phyloP scores from a whole-genome alignment of 2,888 invertebrate genomes.

The Pilophorus perplexus region DNA sequence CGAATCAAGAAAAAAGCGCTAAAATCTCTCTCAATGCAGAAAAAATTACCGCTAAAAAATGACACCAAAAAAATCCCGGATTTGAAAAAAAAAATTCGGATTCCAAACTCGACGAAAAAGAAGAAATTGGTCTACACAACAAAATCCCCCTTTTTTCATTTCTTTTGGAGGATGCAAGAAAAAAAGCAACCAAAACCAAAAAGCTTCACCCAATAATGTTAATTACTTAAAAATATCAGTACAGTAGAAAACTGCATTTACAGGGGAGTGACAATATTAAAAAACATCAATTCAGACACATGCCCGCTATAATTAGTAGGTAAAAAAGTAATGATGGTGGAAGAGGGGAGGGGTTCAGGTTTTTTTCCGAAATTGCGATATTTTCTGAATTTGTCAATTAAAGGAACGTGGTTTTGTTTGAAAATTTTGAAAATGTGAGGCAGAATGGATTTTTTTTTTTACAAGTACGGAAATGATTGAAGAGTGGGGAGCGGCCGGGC shows the following conservation, averaged over 20 bases:
- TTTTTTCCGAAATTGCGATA: neutral
- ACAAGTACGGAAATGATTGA: conserved; percentile 12
- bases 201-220: conserved; percentile 27
- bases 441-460: conserved; percentile 12
- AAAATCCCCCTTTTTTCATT: too few species aligned
- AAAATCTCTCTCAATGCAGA: conserved; percentile 20
- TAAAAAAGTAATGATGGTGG: conserved; percentile 13
- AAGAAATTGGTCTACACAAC: too few species aligned
- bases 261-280: neutral
- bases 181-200: conserved; percentile 40
- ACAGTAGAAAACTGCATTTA: conserved; percentile 13
- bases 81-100: neutral
- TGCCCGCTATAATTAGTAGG: conserved; percentile 6
- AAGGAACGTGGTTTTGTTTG: conserved; percentile 5
- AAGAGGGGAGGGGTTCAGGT: neutral
- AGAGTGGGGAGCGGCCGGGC: conserved; percentile 46
- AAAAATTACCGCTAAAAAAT: neutral
- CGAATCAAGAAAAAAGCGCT: conserved; percentile 14
- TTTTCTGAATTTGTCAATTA: neutral
- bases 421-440: neutral
- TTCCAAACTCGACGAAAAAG: too few species aligned
- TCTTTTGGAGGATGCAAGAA: conserved; percentile 11
- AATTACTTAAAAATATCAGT: conserved; percentile 3
- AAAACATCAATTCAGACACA: conserved; percentile 22
- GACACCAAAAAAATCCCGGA: neutral